Evolutionary conservation across 1,140 invertebrate genomes (phyloP), one percentile per base, ranked within the genome.

Genomic region (Leguminivora glycinivorella): DNA sequence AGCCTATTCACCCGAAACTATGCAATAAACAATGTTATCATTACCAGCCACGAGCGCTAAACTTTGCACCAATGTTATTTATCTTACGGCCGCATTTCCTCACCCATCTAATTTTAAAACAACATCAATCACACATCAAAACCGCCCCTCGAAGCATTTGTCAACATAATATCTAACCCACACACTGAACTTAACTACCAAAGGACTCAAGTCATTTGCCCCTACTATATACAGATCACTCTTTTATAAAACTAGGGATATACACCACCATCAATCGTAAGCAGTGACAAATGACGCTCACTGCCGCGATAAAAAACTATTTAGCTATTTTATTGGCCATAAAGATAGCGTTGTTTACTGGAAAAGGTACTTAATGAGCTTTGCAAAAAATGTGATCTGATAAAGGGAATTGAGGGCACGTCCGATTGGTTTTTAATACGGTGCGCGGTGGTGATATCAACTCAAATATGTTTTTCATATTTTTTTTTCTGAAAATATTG

Each of bases 281-380:
- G 17, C 47, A 22, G 72, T 76, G 79, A 79, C 79, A 79, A 81
- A 81, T 76, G 81, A 79, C 77, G 75, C 76, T 81, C 74, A 71
- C 70, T 68, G 68, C 72, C 75, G 67, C 71, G 73, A 82, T 82
- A 78, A 81, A 81, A 81, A 83, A 83, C 81, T 80, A 83, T 83
- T 83, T 83, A 83, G 79, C 71, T 70, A 70, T 71, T 83, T 82
- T 81, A 83, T 81, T 77, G 81, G 67, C 81, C 58, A 81, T 81
- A 79, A 81, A 81, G 74, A 77, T 78, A 72, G 72, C 69, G 47
- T 78, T 82, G 80, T 82, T 82, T 82, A 80, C 78, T 72, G 74
- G 5, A 17, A 22, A 52, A 67, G 14, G 68, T 67, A 69, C 47
- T 29, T 63, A 63, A 63, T 63, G 25, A 63, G 58, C 25, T 29